A percentile compares a stretch with the other conserved stretches of the same genome.
Conservation (phyloP, 2,888 invertebrate genomes). For the Aricia artaxerxes region DNA sequence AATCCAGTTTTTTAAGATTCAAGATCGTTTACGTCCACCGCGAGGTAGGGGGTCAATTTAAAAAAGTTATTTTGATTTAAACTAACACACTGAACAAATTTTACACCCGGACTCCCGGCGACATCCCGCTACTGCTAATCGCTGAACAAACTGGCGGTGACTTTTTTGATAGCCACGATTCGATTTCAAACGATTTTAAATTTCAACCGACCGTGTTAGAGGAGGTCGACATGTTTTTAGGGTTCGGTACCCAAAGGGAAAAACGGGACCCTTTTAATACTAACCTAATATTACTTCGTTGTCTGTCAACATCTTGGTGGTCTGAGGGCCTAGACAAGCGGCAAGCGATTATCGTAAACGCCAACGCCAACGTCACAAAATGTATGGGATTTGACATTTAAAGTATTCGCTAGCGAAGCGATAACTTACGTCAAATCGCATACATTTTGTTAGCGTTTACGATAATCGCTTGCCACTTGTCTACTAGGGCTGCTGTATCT, state of each 20-base stretch:
- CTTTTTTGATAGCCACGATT: constrained; percentile 49
- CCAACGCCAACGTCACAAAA: too few species aligned
- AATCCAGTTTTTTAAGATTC: not conserved
- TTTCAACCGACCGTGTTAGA: constrained; percentile 39
- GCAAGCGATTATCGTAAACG: too few species aligned
- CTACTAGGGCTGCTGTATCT: too few species aligned
- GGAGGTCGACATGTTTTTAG: not conserved
- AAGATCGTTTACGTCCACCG: not conserved
- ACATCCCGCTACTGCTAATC: constrained; percentile 62
- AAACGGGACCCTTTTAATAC: not conserved
- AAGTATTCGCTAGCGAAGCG: too few species aligned
- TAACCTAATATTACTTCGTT: too few species aligned
- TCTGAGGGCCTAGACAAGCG: too few species aligned
- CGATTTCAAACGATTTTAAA: constrained; percentile 40
- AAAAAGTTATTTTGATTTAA: constrained; percentile 47
- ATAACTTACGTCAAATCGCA: too few species aligned
- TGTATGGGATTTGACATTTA: too few species aligned
- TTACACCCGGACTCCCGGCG: constrained; percentile 61
- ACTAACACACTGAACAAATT: constrained; percentile 54
- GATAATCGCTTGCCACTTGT: too few species aligned
- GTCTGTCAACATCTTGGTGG: too few species aligned
- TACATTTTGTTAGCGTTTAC: too few species aligned
- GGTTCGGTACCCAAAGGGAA: not conserved
- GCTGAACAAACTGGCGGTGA: constrained; percentile 66
- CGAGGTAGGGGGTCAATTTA: constrained; percentile 50